These are phyloP conservation scores for Marcusenius ussheri DNA, from an alignment of 2,113 vertebrate genomes.

Conservation along the genomic window DNA sequence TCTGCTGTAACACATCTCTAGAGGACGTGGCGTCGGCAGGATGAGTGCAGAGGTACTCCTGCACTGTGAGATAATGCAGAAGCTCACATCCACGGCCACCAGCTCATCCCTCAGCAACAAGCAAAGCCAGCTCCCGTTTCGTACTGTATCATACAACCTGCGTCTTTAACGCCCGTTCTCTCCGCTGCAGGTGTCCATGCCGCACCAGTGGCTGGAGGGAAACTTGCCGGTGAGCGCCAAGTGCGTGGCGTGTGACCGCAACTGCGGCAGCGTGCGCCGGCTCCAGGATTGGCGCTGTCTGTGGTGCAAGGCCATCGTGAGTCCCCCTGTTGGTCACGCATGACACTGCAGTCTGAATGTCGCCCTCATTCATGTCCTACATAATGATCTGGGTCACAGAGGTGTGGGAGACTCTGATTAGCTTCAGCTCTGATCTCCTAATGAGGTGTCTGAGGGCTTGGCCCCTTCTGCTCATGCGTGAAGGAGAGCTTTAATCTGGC, in stretches of 20 bases:
- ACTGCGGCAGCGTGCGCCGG: conserved; percentile 78
- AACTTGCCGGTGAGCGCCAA: conserved; percentile 80
- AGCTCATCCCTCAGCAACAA: not conserved
- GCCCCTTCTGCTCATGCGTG: not conserved
- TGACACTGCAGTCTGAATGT: not conserved
- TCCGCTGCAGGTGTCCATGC: conserved; percentile 71
- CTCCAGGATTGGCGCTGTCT: conserved; percentile 88
- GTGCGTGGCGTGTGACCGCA: conserved; percentile 75
- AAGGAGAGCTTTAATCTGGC: not conserved
- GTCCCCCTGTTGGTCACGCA: conserved; percentile 22
- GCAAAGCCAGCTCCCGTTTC: not conserved
- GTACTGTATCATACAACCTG: not conserved
- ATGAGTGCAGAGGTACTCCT: not conserved
- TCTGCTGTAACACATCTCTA: not conserved
- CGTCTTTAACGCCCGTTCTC: not conserved
- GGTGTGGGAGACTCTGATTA: not conserved
- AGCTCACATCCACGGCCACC: not conserved
- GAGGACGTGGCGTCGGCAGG: not conserved
- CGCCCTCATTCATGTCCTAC: not conserved
- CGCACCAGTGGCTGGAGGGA: conserved; percentile 88
- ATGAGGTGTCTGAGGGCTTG: not conserved
- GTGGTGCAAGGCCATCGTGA: conserved; percentile 84
- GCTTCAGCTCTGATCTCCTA: not conserved
- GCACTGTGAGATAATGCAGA: not conserved
- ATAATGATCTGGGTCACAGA: not conserved